Conservation (phyloP, 2,888 invertebrate species). For the Horisme vitalbata region DNA sequence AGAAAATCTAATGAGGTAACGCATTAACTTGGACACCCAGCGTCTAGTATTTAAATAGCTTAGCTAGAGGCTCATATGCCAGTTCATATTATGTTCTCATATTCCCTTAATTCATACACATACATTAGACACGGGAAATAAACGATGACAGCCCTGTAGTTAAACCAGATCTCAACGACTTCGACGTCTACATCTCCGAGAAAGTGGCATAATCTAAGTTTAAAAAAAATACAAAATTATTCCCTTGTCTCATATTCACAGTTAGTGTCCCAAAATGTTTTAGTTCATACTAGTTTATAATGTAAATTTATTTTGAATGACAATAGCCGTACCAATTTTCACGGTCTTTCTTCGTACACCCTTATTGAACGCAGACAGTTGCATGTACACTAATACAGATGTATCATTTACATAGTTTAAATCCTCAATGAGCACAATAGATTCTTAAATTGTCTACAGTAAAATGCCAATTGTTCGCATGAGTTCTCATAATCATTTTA, state of each 20-base stretch:
- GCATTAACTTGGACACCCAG: constrained; percentile 3
- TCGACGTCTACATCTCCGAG: too few relatives aligned
- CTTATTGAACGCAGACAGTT: constrained; percentile 48
- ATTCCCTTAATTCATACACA: constrained; percentile 16
- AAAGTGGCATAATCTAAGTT: neutral
- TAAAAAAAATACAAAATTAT: neutral
- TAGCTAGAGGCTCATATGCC: neutral
- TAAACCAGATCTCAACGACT: constrained; percentile 17
- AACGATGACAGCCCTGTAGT: constrained; percentile 15
- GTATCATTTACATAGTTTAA: constrained; percentile 35
- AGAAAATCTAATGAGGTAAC: neutral
- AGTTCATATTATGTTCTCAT: constrained; percentile 12
- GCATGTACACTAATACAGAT: constrained; percentile 29
- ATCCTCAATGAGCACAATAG: constrained; percentile 29
- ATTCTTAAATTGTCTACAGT: constrained; percentile 27
- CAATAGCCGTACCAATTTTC: constrained; percentile 59
- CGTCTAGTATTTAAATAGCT: neutral
- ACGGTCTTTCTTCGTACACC: constrained; percentile 53
- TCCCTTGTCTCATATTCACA: neutral
- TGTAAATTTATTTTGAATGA: constrained; percentile 41
- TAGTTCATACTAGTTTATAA: constrained; percentile 40
- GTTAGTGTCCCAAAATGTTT: constrained; percentile 17
- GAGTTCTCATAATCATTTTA: constrained; percentile 56
- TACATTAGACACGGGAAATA: constrained; percentile 13
- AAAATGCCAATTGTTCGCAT: constrained; percentile 43